Evolutionary conservation across 2,888 invertebrate species (phyloP).

Genomic region (Macrosiphum euphorbiae): DNA sequence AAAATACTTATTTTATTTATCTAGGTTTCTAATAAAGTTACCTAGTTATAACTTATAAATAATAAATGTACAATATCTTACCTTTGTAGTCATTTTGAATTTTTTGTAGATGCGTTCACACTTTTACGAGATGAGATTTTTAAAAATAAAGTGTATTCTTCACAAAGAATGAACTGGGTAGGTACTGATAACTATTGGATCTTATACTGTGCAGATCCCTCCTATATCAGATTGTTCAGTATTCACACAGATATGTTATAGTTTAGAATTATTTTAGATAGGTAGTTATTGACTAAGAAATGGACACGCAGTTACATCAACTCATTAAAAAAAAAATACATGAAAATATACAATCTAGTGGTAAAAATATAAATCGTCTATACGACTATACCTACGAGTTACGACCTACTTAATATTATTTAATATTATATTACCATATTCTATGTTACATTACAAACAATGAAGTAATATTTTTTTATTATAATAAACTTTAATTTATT

Average conservation of each 20-base stretch:
- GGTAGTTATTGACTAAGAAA: not conserved
- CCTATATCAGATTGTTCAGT: not conserved
- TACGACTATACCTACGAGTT: too few species aligned
- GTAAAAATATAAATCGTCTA: too few species aligned
- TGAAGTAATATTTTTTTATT: not conserved
- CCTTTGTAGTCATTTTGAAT: slow-evolving; percentile 21
- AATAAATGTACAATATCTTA: not conserved
- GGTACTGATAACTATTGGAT: not conserved
- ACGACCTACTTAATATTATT: too few species aligned
- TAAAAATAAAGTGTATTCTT: not conserved
- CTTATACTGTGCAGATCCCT: not conserved
- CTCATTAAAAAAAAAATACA: slow-evolving; percentile 21
- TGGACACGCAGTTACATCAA: not conserved
- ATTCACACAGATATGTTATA: not conserved
- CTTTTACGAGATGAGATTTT: not conserved
- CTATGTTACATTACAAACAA: not conserved
- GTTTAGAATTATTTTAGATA: not conserved
- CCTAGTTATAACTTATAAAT: not conserved
- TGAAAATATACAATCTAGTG: not conserved
- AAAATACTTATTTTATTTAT: not conserved
- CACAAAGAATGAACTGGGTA: not conserved
- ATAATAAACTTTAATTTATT: not conserved
- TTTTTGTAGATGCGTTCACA: not conserved
- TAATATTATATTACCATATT: too few species aligned
- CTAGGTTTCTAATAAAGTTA: not conserved